A percentile compares a stretch with the other conserved stretches of the same genome.
phyloP scores from a whole-genome alignment of 2,797 vertebrate species.

The Peromyscus melanophrys region DNA sequence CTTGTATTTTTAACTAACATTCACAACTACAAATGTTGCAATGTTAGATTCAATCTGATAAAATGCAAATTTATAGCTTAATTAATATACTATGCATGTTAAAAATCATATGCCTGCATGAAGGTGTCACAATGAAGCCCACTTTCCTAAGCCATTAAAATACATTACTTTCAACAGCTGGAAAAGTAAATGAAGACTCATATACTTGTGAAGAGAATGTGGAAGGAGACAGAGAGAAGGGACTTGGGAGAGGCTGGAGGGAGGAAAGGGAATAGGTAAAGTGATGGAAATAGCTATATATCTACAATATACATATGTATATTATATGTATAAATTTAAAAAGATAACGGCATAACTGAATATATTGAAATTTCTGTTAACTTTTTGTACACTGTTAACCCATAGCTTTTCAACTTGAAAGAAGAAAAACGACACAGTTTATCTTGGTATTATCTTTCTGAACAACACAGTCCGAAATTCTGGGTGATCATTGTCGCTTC shows the following conservation, averaged over 20 bases:
- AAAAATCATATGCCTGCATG: neutral
- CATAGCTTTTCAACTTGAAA: neutral
- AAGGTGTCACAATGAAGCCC: neutral
- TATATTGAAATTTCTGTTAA: neutral
- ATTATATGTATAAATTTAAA: neutral
- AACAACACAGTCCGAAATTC: neutral
- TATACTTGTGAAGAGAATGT: neutral
- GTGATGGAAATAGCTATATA: neutral
- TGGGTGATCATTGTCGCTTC: neutral
- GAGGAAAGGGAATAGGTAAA: neutral
- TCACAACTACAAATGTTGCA: neutral
- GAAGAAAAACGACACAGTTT: neutral
- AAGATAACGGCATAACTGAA: neutral
- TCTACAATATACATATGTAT: too few species aligned
- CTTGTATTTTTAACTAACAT: neutral
- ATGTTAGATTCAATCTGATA: neutral
- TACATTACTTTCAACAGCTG: neutral
- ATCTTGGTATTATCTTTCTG: neutral
- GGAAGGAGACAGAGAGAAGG: neutral
- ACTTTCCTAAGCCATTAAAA: neutral
- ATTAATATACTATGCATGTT: neutral
- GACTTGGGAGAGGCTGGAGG: neutral
- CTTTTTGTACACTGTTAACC: neutral
- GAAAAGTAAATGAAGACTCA: neutral
- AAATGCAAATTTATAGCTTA: neutral